phyloP scores from a whole-genome alignment of 1,140 invertebrate genomes.

The Cyclargus thomasi region DNA sequence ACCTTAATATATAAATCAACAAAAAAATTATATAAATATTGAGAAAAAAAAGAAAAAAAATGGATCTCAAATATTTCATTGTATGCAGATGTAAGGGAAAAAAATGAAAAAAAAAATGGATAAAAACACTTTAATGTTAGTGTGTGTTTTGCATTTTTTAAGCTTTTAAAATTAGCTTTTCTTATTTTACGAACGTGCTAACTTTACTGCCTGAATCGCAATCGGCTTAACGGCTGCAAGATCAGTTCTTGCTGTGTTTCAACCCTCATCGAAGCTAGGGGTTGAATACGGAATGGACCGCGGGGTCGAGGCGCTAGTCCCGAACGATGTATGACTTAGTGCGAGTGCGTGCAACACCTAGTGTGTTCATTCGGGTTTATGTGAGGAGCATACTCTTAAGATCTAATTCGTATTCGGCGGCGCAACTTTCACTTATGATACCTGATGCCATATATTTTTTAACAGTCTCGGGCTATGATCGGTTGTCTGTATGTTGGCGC shows the following conservation, averaged over 20 bases:
- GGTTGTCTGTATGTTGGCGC: not conserved
- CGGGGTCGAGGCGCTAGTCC: not conserved
- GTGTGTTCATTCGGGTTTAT: slow-evolving; percentile 10
- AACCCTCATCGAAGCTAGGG: not conserved
- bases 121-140: slow-evolving; percentile 13
- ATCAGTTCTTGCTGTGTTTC: not conserved
- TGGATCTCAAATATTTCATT: slow-evolving; percentile 27
- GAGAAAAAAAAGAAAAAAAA: slow-evolving; percentile 31
- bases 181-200: slow-evolving; percentile 14
- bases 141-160: slow-evolving; percentile 15
- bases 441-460: not conserved
- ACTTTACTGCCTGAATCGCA: slow-evolving; percentile 7
- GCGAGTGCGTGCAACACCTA: not conserved
- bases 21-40: slow-evolving; percentile 26
- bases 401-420: not conserved
- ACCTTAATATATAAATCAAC: slow-evolving; percentile 21
- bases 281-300: not conserved
- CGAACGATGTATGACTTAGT: not conserved
- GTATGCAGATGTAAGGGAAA: slow-evolving; percentile 7
- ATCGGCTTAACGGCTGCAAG: not conserved
- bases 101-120: not conserved
- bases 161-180: slow-evolving; percentile 15
- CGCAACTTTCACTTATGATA: not conserved
- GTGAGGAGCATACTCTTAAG: not conserved
- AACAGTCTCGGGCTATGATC: not conserved